Evolutionary conservation across 1,140 invertebrate genomes (phyloP), one percentile per base, ranked within the genome.

Genomic region (Akabosia matsudoensis): DNA sequence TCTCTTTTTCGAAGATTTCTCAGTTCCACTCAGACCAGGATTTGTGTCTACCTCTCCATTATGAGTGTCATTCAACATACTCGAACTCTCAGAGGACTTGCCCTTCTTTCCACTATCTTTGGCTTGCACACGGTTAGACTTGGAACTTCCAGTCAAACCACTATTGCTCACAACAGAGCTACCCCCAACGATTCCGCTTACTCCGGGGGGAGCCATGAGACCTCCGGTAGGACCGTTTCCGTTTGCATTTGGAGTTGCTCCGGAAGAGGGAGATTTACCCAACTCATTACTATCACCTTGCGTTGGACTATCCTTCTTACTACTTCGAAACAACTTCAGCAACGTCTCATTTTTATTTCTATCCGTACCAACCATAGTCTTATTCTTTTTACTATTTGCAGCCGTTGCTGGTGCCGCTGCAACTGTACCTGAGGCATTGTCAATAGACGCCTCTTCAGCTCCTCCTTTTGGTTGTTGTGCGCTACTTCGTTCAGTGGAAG

Each of bases 281-380:
- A 51, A 31, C n/a, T 71, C 61, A 28, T 22, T 72, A 31, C 61
- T 31, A 67, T 67, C 61, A 31, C 61, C 26, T 30, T 22, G 14
- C 22, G 61, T 67, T 70, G 24, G 51, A 30, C 73, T 80, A 74
- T 33, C 70, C 79, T 18, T 78, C 79, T 74, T 22, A 72, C 74
- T 22, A 72, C 83, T 83, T 0, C 85, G 88, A 82, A 92, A 92
- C 16, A 92, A 83, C 79, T 89, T 91, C 1, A 89, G 85, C 31
- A 92, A 81, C 0, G 90, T 91, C 76, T 88, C 88, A 78, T 86
- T 91, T 83, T 92, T 92, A 82, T 91, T 92, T 79, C 90, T 91
- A 82, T 92, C 90, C 18, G n/a, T n/a, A 86, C 13, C 87, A 87
- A 1, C 86, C 86, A 26, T 87, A 86, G 52, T 90, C 88, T 79